Conservation (phyloP, 2,888 invertebrate species). For the Cryptocheilus praepositus region DNA sequence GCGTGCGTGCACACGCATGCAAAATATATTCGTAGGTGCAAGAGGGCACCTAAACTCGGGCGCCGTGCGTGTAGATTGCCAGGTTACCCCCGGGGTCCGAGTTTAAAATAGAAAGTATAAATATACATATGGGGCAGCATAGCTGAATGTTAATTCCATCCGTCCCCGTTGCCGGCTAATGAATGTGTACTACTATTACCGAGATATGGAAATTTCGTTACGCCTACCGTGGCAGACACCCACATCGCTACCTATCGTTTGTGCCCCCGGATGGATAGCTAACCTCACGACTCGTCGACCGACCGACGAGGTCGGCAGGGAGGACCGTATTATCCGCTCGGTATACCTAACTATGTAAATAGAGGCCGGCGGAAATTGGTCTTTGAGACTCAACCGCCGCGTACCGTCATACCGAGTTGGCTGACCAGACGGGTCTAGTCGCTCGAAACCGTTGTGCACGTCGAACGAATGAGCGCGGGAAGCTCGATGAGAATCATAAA, state of each 20-base stretch:
- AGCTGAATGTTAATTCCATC: slow-evolving; percentile 61
- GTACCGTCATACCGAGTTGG: not conserved
- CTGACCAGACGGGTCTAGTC: no score
- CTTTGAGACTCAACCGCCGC: slow-evolving; percentile 62
- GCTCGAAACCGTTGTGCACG: no score
- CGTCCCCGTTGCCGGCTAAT: slow-evolving; percentile 58
- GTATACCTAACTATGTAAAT: slow-evolving; percentile 72
- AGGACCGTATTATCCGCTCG: slow-evolving; percentile 63
- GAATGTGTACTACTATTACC: slow-evolving; percentile 71
- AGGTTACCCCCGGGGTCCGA: not conserved
- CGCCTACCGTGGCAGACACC: slow-evolving; percentile 42
- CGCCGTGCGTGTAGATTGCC: no score
- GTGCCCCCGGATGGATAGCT: slow-evolving; percentile 28
- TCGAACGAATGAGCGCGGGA: no score
- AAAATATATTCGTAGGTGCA: no score
- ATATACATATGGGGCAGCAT: slow-evolving; percentile 53
- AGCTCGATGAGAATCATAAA: no score
- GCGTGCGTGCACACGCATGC: no score
- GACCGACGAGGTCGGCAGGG: slow-evolving; percentile 39
- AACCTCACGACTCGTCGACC: slow-evolving; percentile 39
- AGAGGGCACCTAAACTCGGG: no score
- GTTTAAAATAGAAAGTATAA: slow-evolving; percentile 59
- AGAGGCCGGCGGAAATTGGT: slow-evolving; percentile 72
- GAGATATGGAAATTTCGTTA: slow-evolving; percentile 70
- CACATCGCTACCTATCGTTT: slow-evolving; percentile 4